Conservation (phyloP, 2,888 invertebrate species). For the Clostera curtula region DNA sequence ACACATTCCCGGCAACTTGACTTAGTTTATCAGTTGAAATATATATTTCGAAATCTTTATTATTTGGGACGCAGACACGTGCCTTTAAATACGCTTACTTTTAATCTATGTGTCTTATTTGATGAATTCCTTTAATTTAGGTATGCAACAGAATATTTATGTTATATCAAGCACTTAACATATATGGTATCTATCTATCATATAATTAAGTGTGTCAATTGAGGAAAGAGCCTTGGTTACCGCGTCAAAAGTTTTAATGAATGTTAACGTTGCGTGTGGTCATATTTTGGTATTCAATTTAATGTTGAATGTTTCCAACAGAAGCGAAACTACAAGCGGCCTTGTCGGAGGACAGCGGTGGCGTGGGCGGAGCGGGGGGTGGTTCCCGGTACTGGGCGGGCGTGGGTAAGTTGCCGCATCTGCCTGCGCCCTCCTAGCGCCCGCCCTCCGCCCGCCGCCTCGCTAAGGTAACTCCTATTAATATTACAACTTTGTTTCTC, state of each 20-base stretch:
- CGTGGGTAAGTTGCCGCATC: conserved; percentile 66
- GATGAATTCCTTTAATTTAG: too few relatives aligned
- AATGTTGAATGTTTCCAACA: conserved; percentile 22
- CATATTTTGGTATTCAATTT: background rate
- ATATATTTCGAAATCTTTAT: too few relatives aligned
- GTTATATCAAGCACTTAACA: too few relatives aligned
- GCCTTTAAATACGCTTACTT: too few relatives aligned
- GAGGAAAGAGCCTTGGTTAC: background rate
- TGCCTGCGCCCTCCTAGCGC: conserved; percentile 72
- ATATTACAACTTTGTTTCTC: background rate
- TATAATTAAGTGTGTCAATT: too few relatives aligned
- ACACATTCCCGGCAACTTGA: too few relatives aligned
- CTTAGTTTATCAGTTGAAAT: too few relatives aligned
- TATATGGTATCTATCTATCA: too few relatives aligned
- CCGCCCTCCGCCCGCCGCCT: conserved; percentile 62
- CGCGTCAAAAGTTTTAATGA: background rate
- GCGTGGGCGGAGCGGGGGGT: conserved; percentile 28
- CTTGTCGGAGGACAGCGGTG: conserved; percentile 55
- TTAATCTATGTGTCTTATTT: too few relatives aligned
- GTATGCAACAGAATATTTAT: too few relatives aligned
- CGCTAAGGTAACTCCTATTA: conserved; percentile 45
- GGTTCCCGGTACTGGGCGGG: conserved; percentile 48
- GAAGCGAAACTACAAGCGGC: conserved; percentile 68
- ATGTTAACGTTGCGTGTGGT: too few relatives aligned
- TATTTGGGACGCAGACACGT: too few relatives aligned